Conservation (phyloP, 92 coral and sea anemone species). For the Epizoanthus ramosus region DNA sequence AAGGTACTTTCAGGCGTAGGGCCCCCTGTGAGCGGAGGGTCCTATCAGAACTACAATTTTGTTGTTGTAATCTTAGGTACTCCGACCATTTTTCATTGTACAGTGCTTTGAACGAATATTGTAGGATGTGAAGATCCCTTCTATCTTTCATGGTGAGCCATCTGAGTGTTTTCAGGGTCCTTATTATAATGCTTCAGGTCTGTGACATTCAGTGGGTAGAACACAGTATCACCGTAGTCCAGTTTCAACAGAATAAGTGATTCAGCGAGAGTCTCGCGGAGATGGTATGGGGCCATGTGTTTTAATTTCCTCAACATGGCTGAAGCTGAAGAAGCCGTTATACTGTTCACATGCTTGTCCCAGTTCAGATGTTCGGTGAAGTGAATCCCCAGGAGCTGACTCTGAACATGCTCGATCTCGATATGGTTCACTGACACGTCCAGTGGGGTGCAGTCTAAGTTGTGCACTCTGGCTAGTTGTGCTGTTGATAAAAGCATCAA, state of each 20-base stretch:
- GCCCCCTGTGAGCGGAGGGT: not conserved
- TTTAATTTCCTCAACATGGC: constrained; percentile 1
- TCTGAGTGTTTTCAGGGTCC: not conserved
- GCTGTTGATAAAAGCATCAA: constrained; percentile 48
- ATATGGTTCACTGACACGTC: constrained; percentile 12
- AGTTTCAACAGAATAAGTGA: constrained; percentile 13
- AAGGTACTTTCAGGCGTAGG: not conserved
- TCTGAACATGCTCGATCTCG: constrained; percentile 11
- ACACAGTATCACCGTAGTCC: constrained; percentile 18
- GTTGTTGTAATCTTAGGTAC: not conserved
- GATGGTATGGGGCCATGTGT: constrained; percentile 3
- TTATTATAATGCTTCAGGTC: constrained; percentile 12
- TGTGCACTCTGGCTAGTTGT: constrained; percentile 34
- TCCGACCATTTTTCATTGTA: constrained; percentile 4
- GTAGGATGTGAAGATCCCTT: constrained; percentile 9
- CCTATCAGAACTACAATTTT: not conserved
- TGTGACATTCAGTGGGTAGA: constrained; percentile 2
- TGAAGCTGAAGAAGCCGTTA: not conserved
- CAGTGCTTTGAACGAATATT: constrained; percentile 11
- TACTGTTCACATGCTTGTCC: constrained; percentile 5
- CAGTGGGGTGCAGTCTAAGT: constrained; percentile 18
- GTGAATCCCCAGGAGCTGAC: constrained; percentile 11
- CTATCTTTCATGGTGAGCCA: constrained; percentile 1
- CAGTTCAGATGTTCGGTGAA: constrained; percentile 31
- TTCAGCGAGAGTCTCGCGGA: not conserved